Conservation (phyloP, 2,888 invertebrate genomes). For the Xestia c-nigrum region DNA sequence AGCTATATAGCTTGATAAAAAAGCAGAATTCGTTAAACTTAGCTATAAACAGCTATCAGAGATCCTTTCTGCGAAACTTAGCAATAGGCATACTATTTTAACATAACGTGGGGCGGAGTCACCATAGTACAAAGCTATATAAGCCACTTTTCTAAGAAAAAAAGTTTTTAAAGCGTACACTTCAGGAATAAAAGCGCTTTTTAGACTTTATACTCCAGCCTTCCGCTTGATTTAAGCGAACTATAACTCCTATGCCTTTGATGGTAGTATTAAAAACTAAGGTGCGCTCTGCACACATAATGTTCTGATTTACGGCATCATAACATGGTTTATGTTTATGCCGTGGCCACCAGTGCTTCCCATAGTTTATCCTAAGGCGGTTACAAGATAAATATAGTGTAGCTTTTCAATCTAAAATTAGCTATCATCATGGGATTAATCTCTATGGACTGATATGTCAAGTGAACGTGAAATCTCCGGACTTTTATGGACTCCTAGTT, state of each 20-base stretch:
- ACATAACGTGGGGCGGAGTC: neutral
- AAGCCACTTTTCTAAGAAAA: neutral
- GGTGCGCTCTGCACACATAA: conserved; percentile 51
- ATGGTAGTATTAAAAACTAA: conserved; percentile 60
- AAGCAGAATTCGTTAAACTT: neutral
- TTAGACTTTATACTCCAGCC: conserved; percentile 34
- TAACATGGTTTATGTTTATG: conserved; percentile 58
- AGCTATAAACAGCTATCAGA: neutral
- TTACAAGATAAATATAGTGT: conserved; percentile 44
- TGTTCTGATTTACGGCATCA: conserved; percentile 56
- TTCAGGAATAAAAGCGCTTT: conserved; percentile 36
- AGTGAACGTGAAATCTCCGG: neutral
- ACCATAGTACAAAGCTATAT: neutral
- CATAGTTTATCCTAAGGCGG: conserved; percentile 41
- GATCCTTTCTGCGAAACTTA: neutral
- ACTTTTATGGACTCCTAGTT: neutral
- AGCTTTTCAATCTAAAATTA: conserved; percentile 30
- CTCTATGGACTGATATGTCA: neutral
- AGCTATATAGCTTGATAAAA: neutral
- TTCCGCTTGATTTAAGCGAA: conserved; percentile 55
- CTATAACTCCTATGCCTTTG: conserved; percentile 56
- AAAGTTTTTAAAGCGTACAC: conserved; percentile 3
- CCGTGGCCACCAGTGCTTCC: conserved; percentile 33
- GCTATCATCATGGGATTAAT: conserved; percentile 4
- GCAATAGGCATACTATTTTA: neutral